Percentiles rank a stretch among this genome's conserved stretches.
Conservation (phyloP, 2,888 invertebrate species). For the Drosophila paranaensis region DNA sequence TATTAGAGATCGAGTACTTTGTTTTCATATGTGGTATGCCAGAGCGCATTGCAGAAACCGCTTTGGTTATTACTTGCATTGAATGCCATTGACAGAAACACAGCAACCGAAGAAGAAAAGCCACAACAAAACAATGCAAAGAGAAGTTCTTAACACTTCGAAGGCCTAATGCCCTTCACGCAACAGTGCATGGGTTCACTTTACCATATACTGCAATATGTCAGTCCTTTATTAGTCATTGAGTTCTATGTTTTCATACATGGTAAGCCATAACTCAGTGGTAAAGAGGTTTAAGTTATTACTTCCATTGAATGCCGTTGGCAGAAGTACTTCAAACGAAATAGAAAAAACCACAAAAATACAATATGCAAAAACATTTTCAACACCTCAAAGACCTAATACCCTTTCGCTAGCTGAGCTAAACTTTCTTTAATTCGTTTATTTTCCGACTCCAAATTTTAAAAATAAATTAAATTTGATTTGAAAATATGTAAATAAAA, state of each 20-base stretch:
- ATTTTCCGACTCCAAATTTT: too few relatives aligned
- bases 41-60: constrained; percentile 26
- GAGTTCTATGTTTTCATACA: too few relatives aligned
- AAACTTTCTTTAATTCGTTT: too few relatives aligned
- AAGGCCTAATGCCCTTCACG: background rate
- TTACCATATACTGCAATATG: too few relatives aligned
- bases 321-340: background rate
- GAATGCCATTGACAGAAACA: constrained; percentile 17
- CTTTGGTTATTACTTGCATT: constrained; percentile 34
- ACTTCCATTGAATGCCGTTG: too few relatives aligned
- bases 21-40: background rate
- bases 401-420: background rate
- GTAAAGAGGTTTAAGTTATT: too few relatives aligned
- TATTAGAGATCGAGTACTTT: background rate
- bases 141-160: background rate
- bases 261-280: background rate
- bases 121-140: constrained; percentile 6
- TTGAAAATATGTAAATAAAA: too few relatives aligned
- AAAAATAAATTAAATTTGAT: too few relatives aligned
- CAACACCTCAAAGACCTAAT: constrained; percentile 9
- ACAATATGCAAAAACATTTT: background rate
- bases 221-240: too few relatives aligned
- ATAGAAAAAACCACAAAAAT: constrained; percentile 22
- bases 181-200: too few relatives aligned
- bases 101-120: constrained; percentile 14